These are phyloP conservation scores for Noctua comes DNA, from an alignment of 2,888 invertebrate species.

Conservation along the genomic window DNA sequence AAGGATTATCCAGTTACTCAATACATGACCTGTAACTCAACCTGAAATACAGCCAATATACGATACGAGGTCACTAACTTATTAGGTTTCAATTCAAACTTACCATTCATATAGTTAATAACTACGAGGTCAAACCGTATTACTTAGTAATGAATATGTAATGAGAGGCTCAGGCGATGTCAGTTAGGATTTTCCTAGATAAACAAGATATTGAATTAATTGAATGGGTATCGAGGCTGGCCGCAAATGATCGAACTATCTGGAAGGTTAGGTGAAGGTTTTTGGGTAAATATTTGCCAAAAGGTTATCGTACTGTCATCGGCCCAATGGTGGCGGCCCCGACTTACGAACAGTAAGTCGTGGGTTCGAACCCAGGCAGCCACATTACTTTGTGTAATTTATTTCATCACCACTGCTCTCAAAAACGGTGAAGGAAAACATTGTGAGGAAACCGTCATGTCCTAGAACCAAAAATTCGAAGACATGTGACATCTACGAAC, in stretches of 20 bases:
- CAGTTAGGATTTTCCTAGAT: slow-evolving; percentile 6
- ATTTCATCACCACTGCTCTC: too few relatives aligned
- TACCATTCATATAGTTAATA: neutral
- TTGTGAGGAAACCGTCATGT: too few relatives aligned
- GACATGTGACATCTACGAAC: too few relatives aligned
- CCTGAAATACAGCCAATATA: neutral
- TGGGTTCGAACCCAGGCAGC: too few relatives aligned
- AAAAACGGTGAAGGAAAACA: too few relatives aligned
- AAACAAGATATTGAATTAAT: slow-evolving; percentile 25
- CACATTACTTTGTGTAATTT: too few relatives aligned
- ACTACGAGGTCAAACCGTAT: neutral
- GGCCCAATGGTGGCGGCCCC: too few relatives aligned
- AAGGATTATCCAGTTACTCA: neutral
- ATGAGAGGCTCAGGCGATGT: slow-evolving; percentile 16
- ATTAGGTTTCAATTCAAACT: slow-evolving; percentile 7
- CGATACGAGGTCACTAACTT: neutral
- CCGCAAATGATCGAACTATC: neutral
- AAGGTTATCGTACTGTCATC: neutral
- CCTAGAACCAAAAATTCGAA: too few relatives aligned
- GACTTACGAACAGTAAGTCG: too few relatives aligned
- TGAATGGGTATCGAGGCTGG: neutral
- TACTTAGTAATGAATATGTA: slow-evolving; percentile 33
- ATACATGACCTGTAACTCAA: neutral
- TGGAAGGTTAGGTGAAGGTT: neutral
- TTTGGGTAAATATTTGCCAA: neutral